phyloP scores from a whole-genome alignment of 2,113 vertebrate genomes.

The Cyanistes caeruleus region DNA sequence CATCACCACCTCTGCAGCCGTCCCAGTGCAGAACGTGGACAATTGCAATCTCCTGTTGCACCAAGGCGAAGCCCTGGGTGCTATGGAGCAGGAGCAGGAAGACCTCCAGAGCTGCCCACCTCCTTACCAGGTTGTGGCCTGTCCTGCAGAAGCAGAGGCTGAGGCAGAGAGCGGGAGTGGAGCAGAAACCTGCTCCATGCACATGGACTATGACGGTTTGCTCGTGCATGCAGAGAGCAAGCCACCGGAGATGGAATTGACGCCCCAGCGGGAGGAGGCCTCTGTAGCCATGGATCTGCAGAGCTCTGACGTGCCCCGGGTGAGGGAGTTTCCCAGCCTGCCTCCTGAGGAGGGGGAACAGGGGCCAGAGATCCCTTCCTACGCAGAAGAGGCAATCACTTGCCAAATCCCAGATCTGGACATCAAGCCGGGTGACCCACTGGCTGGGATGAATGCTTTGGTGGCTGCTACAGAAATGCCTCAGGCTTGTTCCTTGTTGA shows the following conservation, averaged over 20 bases:
- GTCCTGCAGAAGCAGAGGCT: constrained; percentile 57
- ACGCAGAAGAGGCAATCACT: constrained; percentile 49
- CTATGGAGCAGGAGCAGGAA: constrained; percentile 70
- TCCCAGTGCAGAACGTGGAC: constrained; percentile 49
- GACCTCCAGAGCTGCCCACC: constrained; percentile 70
- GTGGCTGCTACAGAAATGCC: constrained; percentile 89
- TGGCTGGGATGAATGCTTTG: constrained; percentile 92
- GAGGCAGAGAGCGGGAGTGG: neutral
- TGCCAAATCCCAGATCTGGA: constrained; percentile 58
- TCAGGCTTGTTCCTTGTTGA: constrained; percentile 78
- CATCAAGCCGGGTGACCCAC: constrained; percentile 81
- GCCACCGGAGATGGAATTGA: constrained; percentile 29
- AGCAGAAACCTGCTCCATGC: constrained; percentile 51
- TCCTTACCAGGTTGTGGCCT: constrained; percentile 69
- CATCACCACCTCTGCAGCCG: neutral
- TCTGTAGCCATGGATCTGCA: constrained; percentile 57
- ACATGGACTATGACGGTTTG: constrained; percentile 52
- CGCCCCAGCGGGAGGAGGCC: constrained; percentile 71
- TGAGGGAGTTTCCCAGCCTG: constrained; percentile 36
- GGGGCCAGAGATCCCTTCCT: constrained; percentile 35
- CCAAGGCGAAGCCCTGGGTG: constrained; percentile 55
- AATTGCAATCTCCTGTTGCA: constrained; percentile 54
- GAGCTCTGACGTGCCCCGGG: neutral
- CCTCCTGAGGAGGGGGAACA: constrained; percentile 35
- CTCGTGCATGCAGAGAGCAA: neutral